These are phyloP conservation scores for Monodelphis domestica DNA, from an alignment of 2,797 vertebrate genomes.

Conservation along the genomic window DNA sequence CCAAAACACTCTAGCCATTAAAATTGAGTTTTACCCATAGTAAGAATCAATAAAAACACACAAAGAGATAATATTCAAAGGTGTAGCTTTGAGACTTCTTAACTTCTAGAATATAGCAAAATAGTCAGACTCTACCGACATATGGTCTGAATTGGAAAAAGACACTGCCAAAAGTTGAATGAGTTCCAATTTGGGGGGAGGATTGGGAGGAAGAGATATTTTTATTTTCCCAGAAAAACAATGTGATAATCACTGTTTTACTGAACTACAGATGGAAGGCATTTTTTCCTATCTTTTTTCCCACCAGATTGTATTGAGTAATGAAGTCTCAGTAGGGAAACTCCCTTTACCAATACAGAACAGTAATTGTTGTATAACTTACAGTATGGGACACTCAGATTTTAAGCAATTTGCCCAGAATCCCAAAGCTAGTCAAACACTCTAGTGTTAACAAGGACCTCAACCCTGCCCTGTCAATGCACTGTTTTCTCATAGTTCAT, in stretches of 20 bases:
- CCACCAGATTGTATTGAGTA: background rate
- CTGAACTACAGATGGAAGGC: background rate
- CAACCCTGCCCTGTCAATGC: background rate
- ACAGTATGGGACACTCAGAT: background rate
- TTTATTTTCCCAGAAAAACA: background rate
- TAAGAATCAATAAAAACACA: background rate
- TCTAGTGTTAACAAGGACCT: background rate
- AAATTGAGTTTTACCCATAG: background rate
- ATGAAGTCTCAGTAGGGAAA: background rate
- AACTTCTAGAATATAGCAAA: background rate
- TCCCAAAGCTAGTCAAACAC: background rate
- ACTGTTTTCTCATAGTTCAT: background rate
- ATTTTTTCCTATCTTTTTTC: background rate
- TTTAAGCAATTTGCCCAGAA: background rate
- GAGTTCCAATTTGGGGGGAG: background rate
- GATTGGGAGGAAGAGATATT: background rate
- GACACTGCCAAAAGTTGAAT: background rate
- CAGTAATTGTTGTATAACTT: background rate
- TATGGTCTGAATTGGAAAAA: background rate
- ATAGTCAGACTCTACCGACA: background rate
- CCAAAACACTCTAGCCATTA: background rate
- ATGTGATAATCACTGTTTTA: background rate
- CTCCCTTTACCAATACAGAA: background rate
- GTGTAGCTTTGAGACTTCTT: background rate
- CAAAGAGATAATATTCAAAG: background rate